These are phyloP conservation scores for Stomatorhinus ivindoensis DNA, from an alignment of 2,113 vertebrate species.

Conservation along the genomic window DNA sequence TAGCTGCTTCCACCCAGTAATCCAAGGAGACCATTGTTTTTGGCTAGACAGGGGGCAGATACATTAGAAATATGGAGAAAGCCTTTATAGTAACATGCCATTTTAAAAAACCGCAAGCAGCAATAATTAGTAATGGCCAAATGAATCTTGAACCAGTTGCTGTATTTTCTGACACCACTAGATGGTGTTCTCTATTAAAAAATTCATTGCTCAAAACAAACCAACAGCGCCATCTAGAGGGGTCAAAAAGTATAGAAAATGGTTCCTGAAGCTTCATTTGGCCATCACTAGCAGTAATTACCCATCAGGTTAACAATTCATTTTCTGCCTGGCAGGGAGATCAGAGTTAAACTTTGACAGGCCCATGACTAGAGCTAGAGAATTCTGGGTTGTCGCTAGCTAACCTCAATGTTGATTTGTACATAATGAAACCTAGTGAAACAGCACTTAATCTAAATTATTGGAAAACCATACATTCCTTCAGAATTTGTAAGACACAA, in stretches of 20 bases:
- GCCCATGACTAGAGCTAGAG: background rate
- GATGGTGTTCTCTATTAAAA: background rate
- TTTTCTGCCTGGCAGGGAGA: background rate
- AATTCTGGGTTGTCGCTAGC: background rate
- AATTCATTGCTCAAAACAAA: background rate
- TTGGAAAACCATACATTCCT: background rate
- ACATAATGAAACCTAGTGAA: background rate
- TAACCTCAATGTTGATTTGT: background rate
- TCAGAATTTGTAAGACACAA: background rate
- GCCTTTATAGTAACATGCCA: background rate
- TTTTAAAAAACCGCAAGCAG: background rate
- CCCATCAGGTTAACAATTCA: background rate
- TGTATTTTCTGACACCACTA: background rate
- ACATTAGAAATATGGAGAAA: constrained; percentile 12
- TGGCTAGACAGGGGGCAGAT: constrained; percentile 38
- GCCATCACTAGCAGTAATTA: background rate
- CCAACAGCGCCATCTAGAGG: background rate
- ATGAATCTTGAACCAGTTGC: background rate
- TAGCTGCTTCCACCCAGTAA: constrained; percentile 52
- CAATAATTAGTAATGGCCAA: background rate
- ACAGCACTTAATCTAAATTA: background rate
- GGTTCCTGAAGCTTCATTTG: background rate
- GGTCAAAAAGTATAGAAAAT: background rate
- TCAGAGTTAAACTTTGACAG: background rate
- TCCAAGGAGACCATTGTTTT: constrained; percentile 57